Conservation (phyloP, 2,113 vertebrate species). For the Hippocampus abdominalis region DNA sequence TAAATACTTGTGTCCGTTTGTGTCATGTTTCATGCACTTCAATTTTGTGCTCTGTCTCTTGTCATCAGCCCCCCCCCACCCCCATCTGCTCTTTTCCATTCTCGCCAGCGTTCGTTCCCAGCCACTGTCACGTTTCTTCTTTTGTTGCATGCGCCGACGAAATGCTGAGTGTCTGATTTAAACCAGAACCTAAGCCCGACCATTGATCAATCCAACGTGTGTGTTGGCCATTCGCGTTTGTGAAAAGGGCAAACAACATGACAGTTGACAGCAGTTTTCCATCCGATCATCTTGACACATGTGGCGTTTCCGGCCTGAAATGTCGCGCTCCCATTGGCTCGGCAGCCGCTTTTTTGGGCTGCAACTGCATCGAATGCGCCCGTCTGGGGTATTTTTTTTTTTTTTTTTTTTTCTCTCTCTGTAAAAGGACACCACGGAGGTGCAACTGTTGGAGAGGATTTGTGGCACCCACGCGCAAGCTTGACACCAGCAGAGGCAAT, state of each 20-base stretch:
- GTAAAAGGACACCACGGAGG: slow-evolving; percentile 28
- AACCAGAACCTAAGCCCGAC: slow-evolving; percentile 9
- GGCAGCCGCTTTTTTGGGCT: slow-evolving; percentile 41
- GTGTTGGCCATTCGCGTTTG: slow-evolving; percentile 12
- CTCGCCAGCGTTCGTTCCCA: slow-evolving; percentile 31
- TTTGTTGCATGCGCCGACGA: neutral
- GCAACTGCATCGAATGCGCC: slow-evolving; percentile 29
- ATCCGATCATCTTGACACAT: slow-evolving; percentile 18
- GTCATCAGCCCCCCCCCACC: slow-evolving; percentile 21
- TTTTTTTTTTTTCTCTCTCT: slow-evolving; percentile 21
- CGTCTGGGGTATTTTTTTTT: slow-evolving; percentile 13
- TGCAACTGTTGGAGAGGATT: slow-evolving; percentile 22
- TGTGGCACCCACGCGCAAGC: slow-evolving; percentile 27
- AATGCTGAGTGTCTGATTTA: slow-evolving; percentile 10
- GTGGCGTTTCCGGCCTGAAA: neutral
- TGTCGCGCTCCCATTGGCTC: too few species aligned
- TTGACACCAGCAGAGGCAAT: slow-evolving; percentile 51
- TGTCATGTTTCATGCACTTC: slow-evolving; percentile 78
- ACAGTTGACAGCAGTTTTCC: slow-evolving; percentile 19
- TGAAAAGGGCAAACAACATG: neutral
- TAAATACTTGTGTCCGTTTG: slow-evolving; percentile 81
- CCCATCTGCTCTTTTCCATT: slow-evolving; percentile 7
- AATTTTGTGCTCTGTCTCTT: slow-evolving; percentile 71
- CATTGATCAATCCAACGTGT: slow-evolving; percentile 11
- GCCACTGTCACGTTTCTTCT: slow-evolving; percentile 14